A percentile compares a stretch with the other conserved stretches of the same genome.
Evolutionary conservation across 2,113 vertebrate species (phyloP).

Genomic region (Cyprinus carpio): DNA sequence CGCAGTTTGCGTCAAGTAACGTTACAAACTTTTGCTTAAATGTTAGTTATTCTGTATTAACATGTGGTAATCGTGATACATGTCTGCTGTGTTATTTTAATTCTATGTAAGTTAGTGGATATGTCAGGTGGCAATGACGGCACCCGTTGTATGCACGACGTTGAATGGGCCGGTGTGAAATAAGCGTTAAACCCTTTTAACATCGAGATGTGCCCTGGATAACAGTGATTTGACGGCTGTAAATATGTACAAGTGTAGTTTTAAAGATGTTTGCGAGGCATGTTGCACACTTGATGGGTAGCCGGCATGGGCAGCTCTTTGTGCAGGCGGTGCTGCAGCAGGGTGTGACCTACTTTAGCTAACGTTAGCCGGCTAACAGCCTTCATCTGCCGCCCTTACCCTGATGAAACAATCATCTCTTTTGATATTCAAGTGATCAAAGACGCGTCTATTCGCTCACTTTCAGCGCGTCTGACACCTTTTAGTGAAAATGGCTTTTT

Average conservation of each 20-base stretch:
- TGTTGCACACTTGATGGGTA: neutral
- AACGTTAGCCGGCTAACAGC: constrained; percentile 59
- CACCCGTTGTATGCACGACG: neutral
- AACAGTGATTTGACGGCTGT: neutral
- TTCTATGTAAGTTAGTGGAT: neutral
- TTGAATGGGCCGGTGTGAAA: neutral
- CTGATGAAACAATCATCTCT: neutral
- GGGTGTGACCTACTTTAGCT: constrained; percentile 82
- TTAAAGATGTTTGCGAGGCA: neutral
- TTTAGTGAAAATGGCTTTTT: neutral
- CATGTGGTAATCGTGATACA: neutral
- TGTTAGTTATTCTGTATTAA: neutral
- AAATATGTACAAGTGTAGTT: neutral
- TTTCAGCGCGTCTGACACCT: neutral
- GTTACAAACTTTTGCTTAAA: neutral
- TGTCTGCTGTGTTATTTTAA: neutral
- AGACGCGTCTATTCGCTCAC: neutral
- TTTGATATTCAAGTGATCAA: neutral
- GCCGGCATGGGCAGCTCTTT: constrained; percentile 59
- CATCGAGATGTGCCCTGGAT: neutral
- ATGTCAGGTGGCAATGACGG: neutral
- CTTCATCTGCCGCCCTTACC: constrained; percentile 51
- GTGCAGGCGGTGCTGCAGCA: constrained; percentile 68
- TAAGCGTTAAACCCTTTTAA: neutral
- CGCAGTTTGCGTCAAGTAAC: too few relatives aligned